Conservation (phyloP, 2,113 vertebrate genomes). For the Spea multiplicata region DNA sequence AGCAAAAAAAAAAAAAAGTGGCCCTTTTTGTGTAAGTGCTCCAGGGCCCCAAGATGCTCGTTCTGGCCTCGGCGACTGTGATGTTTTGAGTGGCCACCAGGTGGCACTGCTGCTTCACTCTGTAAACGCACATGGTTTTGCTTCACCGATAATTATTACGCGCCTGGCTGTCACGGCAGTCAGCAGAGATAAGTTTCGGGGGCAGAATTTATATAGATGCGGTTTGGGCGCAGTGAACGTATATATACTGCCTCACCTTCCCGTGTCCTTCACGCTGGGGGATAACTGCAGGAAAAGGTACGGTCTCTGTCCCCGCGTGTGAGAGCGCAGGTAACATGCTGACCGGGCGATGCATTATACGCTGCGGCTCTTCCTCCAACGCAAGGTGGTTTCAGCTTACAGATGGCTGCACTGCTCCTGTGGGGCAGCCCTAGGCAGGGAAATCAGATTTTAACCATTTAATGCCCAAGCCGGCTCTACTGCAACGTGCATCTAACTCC, state of each 20-base stretch:
- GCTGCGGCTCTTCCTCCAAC: background rate
- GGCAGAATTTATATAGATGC: constrained; percentile 24
- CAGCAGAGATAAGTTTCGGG: constrained; percentile 20
- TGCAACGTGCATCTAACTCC: background rate
- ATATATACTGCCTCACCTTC: constrained; percentile 16
- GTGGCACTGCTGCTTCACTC: constrained; percentile 1
- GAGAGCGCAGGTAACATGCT: constrained; percentile 4
- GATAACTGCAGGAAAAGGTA: constrained; percentile 8
- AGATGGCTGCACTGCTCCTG: constrained; percentile 9
- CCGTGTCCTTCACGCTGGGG: constrained; percentile 17
- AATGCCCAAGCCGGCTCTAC: background rate
- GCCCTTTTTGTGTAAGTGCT: too few relatives aligned
- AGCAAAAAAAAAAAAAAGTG: too few relatives aligned
- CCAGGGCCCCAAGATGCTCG: background rate
- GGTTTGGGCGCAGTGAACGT: background rate
- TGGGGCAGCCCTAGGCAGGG: background rate
- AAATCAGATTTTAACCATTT: background rate
- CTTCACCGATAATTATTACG: background rate
- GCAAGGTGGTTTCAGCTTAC: background rate
- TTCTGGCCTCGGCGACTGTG: background rate
- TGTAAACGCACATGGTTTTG: background rate
- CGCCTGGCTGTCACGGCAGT: background rate
- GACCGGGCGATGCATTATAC: background rate
- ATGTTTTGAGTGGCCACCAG: background rate
- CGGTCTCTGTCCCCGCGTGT: background rate